Conservation (phyloP, 2,113 vertebrate species). For the Corvus hawaiiensis region DNA sequence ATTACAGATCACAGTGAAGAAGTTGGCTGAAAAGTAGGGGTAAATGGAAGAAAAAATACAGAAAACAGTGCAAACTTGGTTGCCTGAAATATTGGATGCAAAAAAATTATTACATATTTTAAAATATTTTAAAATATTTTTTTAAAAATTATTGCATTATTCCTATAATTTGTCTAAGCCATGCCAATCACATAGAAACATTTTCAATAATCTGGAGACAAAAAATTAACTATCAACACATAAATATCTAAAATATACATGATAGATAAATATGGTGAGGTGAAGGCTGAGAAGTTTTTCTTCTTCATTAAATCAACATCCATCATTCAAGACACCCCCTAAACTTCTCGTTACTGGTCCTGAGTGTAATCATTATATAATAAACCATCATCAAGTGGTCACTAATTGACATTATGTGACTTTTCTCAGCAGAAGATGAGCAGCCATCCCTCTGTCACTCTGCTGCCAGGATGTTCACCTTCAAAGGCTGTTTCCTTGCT, state of each 20-base stretch:
- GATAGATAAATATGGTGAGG: not conserved
- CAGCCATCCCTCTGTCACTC: not conserved
- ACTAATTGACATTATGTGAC: not conserved
- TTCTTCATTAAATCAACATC: not conserved
- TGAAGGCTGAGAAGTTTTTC: not conserved
- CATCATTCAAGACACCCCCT: not conserved
- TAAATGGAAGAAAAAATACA: not conserved
- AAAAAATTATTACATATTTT: not conserved
- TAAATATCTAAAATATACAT: not conserved
- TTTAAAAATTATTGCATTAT: too few species aligned
- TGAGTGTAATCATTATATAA: not conserved
- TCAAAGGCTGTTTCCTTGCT: not conserved
- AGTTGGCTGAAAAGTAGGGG: not conserved
- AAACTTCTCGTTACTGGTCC: not conserved
- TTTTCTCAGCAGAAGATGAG: not conserved
- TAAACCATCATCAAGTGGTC: not conserved
- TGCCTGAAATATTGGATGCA: not conserved
- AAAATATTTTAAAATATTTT: too few species aligned
- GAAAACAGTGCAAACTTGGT: not conserved
- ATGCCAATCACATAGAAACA: not conserved
- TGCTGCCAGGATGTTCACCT: not conserved
- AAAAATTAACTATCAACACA: not conserved
- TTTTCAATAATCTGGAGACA: not conserved
- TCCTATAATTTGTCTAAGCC: not conserved
- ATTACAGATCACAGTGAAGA: not conserved